Conservation (phyloP, 1,140 invertebrate species). For the Orussus abietinus region DNA sequence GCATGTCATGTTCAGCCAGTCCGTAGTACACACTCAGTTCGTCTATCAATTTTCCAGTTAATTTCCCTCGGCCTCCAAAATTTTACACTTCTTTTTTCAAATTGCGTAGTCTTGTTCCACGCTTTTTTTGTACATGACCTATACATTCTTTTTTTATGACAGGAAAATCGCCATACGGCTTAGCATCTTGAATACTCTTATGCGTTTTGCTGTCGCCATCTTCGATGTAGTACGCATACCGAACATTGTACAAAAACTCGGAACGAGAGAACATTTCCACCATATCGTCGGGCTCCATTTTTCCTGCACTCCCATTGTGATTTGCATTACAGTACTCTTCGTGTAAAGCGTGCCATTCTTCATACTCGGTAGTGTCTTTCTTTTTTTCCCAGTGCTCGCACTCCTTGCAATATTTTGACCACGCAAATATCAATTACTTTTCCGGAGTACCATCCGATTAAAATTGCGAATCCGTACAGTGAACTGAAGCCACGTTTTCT, state of each 20-base stretch:
- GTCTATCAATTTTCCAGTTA: too few species aligned
- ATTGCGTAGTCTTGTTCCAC: too few species aligned
- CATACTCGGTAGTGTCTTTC: slow-evolving; percentile 3
- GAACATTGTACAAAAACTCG: slow-evolving; percentile 10
- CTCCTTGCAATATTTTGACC: slow-evolving; percentile 3
- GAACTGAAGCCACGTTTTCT: slow-evolving; percentile 4
- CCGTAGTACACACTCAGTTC: too few species aligned
- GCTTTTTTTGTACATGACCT: too few species aligned
- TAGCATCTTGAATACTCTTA: slow-evolving; percentile 7
- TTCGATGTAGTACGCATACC: slow-evolving; percentile 20
- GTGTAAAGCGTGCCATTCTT: slow-evolving; percentile 3
- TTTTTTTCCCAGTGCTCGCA: slow-evolving; percentile 2
- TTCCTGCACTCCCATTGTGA: slow-evolving; percentile 13
- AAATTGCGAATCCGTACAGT: slow-evolving; percentile 1
- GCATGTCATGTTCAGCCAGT: too few species aligned
- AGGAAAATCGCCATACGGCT: slow-evolving; percentile 7
- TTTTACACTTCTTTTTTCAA: too few species aligned
- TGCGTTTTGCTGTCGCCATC: slow-evolving; percentile 16
- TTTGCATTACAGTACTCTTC: slow-evolving; percentile 5
- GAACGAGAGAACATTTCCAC: slow-evolving; percentile 18
- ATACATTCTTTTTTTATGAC: slow-evolving; percentile 15
- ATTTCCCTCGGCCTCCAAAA: too few species aligned
- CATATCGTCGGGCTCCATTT: slow-evolving; percentile 14
- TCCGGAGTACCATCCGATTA: slow-evolving; percentile 4
- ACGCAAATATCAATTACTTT: slow-evolving; percentile 5